phyloP scores from a whole-genome alignment of 1,140 invertebrate species.

The Alviniconcha marisindica region DNA sequence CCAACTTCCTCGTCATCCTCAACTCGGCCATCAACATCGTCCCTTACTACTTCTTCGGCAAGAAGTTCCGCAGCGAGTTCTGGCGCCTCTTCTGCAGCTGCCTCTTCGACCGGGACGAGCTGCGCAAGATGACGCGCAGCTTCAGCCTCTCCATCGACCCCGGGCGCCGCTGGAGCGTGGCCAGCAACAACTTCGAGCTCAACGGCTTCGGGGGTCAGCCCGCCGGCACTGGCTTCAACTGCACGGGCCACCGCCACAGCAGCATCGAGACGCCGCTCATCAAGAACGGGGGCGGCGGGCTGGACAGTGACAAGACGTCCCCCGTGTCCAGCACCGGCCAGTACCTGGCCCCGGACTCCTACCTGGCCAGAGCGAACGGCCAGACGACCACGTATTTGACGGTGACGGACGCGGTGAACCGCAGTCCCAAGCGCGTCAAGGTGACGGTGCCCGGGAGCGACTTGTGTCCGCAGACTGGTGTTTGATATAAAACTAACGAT shows the following conservation, averaged over 20 bases:
- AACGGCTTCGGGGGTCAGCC: not conserved
- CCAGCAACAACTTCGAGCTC: slow-evolving; percentile 27
- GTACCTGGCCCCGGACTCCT: slow-evolving; percentile 5
- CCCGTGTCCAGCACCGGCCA: not conserved
- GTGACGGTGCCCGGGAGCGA: not conserved
- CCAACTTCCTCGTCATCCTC: slow-evolving; percentile 73
- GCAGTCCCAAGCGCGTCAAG: not conserved
- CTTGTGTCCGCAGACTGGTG: not conserved
- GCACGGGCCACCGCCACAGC: not conserved
- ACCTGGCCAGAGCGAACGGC: not conserved
- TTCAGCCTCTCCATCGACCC: slow-evolving; percentile 64
- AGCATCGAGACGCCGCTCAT: slow-evolving; percentile 25
- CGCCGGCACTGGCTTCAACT: not conserved
- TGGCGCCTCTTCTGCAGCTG: slow-evolving; percentile 70
- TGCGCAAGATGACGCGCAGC: slow-evolving; percentile 57
- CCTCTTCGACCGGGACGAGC: slow-evolving; percentile 65
- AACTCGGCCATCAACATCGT: slow-evolving; percentile 76
- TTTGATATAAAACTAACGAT: not conserved
- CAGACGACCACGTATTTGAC: not conserved
- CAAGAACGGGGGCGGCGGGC: not conserved
- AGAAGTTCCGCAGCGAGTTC: slow-evolving; percentile 72
- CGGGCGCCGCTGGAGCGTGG: slow-evolving; percentile 45
- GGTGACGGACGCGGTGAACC: no score
- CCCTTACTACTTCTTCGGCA: slow-evolving; percentile 76
- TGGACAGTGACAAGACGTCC: not conserved